Evolutionary conservation across 2,888 invertebrate genomes (phyloP).

Genomic region (Creontiades dilutus): DNA sequence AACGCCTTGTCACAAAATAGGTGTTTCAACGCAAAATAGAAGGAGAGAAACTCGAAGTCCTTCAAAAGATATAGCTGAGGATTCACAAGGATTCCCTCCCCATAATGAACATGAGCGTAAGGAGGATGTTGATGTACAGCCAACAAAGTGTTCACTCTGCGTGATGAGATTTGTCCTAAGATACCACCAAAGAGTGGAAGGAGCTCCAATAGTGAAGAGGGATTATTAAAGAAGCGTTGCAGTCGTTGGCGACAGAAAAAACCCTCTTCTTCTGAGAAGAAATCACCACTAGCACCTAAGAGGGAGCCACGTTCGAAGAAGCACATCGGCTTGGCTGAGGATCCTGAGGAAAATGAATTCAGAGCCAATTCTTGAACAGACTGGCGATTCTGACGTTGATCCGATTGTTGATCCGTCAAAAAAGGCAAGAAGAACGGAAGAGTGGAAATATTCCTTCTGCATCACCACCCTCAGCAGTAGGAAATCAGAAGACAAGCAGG

Average conservation of each 20-base stretch:
- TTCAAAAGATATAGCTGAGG: neutral
- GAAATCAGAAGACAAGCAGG: too few relatives aligned
- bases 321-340: neutral
- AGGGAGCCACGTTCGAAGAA: neutral
- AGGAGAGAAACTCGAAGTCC: neutral
- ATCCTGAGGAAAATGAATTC: too few relatives aligned
- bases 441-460: too few relatives aligned
- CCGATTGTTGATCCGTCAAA: too few relatives aligned
- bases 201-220: neutral
- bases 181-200: neutral
- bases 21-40: too few relatives aligned
- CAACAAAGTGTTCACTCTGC: neutral
- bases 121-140: conserved; percentile 1
- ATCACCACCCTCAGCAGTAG: too few relatives aligned
- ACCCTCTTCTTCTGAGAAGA: neutral
- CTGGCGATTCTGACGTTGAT: too few relatives aligned
- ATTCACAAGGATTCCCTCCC: neutral
- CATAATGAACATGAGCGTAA: neutral
- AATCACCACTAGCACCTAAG: neutral
- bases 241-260: neutral
- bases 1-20: neutral
- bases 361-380: too few relatives aligned
- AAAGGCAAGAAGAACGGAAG: too few relatives aligned
- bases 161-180: neutral
- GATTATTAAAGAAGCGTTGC: neutral